phyloP scores from a whole-genome alignment of 2,888 invertebrate species.

The Cerastis leucographa region DNA sequence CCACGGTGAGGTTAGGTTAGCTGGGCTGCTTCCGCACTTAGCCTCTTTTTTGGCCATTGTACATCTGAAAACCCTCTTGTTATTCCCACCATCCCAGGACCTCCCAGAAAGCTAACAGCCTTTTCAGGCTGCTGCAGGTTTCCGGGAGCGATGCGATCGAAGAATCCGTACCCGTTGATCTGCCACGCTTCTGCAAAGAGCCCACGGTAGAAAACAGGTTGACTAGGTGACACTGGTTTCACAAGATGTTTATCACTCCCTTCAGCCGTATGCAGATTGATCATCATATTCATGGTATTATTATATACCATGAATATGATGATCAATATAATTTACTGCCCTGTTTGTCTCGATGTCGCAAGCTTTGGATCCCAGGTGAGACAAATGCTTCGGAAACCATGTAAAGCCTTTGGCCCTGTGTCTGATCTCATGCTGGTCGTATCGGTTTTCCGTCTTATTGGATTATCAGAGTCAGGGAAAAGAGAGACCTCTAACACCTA shows the following conservation, averaged over 20 bases:
- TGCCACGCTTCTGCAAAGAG: too few species aligned
- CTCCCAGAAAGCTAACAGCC: too few species aligned
- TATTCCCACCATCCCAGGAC: too few species aligned
- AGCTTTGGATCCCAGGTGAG: background rate
- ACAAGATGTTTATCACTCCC: background rate
- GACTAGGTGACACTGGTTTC: too few species aligned
- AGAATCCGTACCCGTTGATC: too few species aligned
- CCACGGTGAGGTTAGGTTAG: too few species aligned
- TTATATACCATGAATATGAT: too few species aligned
- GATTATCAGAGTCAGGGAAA: background rate
- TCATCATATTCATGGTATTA: background rate
- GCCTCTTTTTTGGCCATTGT: too few species aligned
- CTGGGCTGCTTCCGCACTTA: too few species aligned
- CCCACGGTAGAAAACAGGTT: background rate
- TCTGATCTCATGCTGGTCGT: background rate
- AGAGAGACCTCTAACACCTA: background rate
- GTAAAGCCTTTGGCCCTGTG: background rate
- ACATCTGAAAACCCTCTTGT: too few species aligned
- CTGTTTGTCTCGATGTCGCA: background rate
- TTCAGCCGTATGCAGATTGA: background rate
- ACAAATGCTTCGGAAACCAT: background rate
- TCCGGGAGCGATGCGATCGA: too few species aligned
- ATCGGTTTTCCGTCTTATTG: background rate
- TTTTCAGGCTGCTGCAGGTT: too few species aligned
- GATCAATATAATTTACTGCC: background rate